phyloP scores from a whole-genome alignment of 2,888 invertebrate species.

The Tridacna gigas region DNA sequence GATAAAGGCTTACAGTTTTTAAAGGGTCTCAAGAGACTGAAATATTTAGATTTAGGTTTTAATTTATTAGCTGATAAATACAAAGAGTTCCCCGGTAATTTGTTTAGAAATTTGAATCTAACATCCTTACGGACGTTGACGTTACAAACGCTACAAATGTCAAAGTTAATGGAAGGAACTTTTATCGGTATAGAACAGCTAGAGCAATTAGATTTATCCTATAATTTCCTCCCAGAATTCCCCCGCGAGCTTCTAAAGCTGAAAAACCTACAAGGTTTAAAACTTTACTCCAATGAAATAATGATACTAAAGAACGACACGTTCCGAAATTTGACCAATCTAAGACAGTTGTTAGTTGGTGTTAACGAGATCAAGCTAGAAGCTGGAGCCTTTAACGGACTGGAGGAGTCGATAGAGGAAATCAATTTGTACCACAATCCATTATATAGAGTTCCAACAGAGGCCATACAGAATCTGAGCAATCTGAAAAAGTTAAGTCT shows the following conservation, averaged over 20 bases:
- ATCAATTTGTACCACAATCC: slow-evolving; percentile 67
- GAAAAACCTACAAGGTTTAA: slow-evolving; percentile 54
- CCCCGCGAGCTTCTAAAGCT: slow-evolving; percentile 52
- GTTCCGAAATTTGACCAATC: slow-evolving; percentile 51
- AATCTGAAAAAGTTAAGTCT: slow-evolving; percentile 58
- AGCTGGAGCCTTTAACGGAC: slow-evolving; percentile 58
- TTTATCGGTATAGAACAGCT: slow-evolving; percentile 58
- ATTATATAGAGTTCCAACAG: slow-evolving; percentile 59
- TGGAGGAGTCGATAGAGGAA: slow-evolving; percentile 63
- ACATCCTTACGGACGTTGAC: slow-evolving; percentile 48
- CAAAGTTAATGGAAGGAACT: slow-evolving; percentile 51
- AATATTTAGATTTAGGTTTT: slow-evolving; percentile 57
- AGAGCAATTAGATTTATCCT: slow-evolving; percentile 62
- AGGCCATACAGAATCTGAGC: slow-evolving; percentile 56
- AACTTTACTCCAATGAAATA: slow-evolving; percentile 61
- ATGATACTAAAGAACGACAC: slow-evolving; percentile 53
- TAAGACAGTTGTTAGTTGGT: slow-evolving; percentile 60
- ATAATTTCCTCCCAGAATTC: slow-evolving; percentile 58
- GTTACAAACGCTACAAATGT: slow-evolving; percentile 57
- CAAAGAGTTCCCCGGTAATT: slow-evolving; percentile 52
- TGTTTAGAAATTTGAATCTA: slow-evolving; percentile 51
- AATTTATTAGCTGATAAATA: slow-evolving; percentile 52
- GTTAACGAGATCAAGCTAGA: slow-evolving; percentile 69
- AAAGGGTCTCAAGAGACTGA: slow-evolving; percentile 46
- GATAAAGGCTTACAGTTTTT: slow-evolving; percentile 56